phyloP scores from a whole-genome alignment of 2,797 vertebrate species.

The Tauraco hartlaubi region DNA sequence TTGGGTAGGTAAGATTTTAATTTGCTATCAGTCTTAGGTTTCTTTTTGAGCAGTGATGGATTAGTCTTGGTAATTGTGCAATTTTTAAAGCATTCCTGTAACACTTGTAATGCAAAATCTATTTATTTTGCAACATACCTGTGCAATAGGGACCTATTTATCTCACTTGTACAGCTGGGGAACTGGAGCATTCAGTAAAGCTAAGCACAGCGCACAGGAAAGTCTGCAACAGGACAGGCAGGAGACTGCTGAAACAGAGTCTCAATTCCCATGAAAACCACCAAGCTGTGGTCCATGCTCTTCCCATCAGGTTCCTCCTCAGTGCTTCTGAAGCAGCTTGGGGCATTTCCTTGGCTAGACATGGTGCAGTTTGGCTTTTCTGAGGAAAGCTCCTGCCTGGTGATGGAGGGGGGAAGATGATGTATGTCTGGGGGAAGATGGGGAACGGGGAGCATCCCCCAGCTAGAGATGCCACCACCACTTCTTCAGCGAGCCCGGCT shows the following conservation, averaged over 20 bases:
- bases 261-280: neutral
- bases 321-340: neutral
- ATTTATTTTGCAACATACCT: conserved; percentile 5
- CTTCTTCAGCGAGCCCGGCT: neutral
- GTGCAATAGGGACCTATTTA: neutral
- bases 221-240: neutral
- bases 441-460: neutral
- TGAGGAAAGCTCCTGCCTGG: neutral
- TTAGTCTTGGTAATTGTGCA: neutral
- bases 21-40: neutral
- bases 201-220: neutral
- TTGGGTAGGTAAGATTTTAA: conserved; percentile 12
- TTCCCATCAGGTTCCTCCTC: neutral
- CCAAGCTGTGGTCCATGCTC: neutral
- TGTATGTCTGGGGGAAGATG: neutral
- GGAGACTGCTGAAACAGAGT: neutral
- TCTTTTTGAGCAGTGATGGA: neutral
- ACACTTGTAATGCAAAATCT: neutral
- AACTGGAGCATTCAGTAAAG: neutral
- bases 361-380: neutral
- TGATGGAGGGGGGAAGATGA: neutral
- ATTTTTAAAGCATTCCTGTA: conserved; percentile 12
- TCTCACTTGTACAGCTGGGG: neutral
- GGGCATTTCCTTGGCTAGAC: neutral
- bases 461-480: neutral